phyloP scores from a whole-genome alignment of 2,113 vertebrate genomes.

The Gallinago undulata region DNA sequence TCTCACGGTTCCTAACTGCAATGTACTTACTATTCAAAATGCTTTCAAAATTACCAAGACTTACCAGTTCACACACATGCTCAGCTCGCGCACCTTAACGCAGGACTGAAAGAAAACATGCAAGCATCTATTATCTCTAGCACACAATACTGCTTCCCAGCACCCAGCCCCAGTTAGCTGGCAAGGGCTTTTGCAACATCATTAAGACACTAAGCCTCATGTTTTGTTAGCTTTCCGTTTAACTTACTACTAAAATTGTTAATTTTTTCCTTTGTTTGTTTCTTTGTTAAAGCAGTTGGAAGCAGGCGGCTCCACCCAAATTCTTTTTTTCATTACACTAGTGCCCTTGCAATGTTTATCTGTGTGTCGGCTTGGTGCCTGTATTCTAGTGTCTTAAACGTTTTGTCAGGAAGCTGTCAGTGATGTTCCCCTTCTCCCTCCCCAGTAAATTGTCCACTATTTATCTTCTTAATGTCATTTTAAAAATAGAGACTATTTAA shows the following conservation, averaged over 20 bases:
- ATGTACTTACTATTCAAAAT: background rate
- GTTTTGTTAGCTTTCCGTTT: background rate
- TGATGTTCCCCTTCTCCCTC: background rate
- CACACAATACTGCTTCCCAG: background rate
- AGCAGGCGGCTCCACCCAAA: conserved; percentile 12
- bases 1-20: background rate
- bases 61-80: background rate
- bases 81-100: background rate
- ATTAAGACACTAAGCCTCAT: background rate
- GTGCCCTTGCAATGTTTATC: background rate
- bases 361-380: background rate
- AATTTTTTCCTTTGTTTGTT: background rate
- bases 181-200: background rate
- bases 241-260: background rate
- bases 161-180: background rate
- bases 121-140: background rate
- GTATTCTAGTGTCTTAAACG: background rate
- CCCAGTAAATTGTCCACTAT: background rate
- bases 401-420: conserved; percentile 23
- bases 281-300: conserved; percentile 11
- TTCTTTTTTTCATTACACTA: background rate
- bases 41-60: background rate
- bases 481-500: background rate
- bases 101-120: background rate
- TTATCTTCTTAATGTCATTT: background rate